Percentiles rank a stretch among this genome's conserved stretches.
Evolutionary conservation across 1,140 invertebrate genomes (phyloP).

Genomic region (Psilanteris sp.): DNA sequence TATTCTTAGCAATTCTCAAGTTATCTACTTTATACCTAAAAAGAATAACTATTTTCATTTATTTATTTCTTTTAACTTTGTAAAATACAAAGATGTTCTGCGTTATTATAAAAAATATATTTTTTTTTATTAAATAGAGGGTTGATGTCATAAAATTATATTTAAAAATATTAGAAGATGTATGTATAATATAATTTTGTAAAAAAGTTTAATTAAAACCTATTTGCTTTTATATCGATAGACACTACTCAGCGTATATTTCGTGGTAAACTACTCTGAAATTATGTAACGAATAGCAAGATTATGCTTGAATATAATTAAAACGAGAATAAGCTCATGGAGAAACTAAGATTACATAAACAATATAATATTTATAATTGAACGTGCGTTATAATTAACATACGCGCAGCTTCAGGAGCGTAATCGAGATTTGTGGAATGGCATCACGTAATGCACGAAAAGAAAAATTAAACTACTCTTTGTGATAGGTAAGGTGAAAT

Average conservation of each 20-base stretch:
- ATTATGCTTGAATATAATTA: slow-evolving; percentile 27
- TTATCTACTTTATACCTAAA: too few relatives aligned
- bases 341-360: slow-evolving; percentile 33
- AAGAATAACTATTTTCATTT: too few relatives aligned
- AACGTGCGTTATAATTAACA: slow-evolving; percentile 13
- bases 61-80: too few relatives aligned
- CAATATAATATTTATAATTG: slow-evolving; percentile 20
- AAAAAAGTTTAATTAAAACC: too few relatives aligned
- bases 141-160: too few relatives aligned
- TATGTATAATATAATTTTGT: too few relatives aligned
- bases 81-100: too few relatives aligned
- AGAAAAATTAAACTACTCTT: slow-evolving; percentile 8
- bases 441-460: neutral
- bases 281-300: slow-evolving; percentile 21
- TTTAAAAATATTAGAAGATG: too few relatives aligned
- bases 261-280: neutral
- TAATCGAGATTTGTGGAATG: slow-evolving; percentile 5
- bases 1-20: too few relatives aligned
- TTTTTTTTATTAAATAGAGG: too few relatives aligned
- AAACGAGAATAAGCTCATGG: slow-evolving; percentile 8
- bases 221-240: slow-evolving; percentile 12
- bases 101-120: too few relatives aligned
- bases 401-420: slow-evolving; percentile 2
- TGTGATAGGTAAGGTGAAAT: neutral
- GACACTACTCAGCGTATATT: slow-evolving; percentile 12